Evolutionary conservation across 2,113 vertebrate genomes (phyloP).

Genomic region (Brachypodius melanocephalos): DNA sequence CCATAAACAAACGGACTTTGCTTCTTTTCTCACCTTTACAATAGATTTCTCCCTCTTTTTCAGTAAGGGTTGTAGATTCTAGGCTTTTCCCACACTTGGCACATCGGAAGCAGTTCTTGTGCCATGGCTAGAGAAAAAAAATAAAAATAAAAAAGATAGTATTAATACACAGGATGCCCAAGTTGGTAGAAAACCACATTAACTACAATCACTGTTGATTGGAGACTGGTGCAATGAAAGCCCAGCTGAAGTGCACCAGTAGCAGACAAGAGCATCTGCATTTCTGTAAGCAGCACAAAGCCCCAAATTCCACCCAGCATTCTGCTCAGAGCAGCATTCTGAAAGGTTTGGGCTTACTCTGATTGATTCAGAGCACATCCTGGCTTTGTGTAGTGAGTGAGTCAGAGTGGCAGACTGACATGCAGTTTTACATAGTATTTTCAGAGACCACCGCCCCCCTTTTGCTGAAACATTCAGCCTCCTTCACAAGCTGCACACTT

Average conservation of each 20-base stretch:
- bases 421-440: background rate
- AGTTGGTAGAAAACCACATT: background rate
- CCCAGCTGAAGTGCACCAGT: background rate
- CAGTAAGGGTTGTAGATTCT: conserved; percentile 94
- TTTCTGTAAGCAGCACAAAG: background rate
- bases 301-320: background rate
- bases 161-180: background rate
- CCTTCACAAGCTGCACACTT: background rate
- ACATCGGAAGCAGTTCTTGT: conserved; percentile 96
- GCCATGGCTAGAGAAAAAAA: conserved; percentile 82
- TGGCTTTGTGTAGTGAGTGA: accelerated
- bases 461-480: background rate
- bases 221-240: background rate
- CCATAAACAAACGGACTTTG: background rate
- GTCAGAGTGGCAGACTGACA: background rate
- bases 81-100: conserved; percentile 95
- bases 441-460: background rate
- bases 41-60: conserved; percentile 97
- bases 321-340: background rate
- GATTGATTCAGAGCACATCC: background rate
- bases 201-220: background rate
- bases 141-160: background rate
- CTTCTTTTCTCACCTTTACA: conserved; percentile 87
- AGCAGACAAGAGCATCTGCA: background rate
- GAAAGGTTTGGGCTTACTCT: background rate